Evolutionary conservation across 2,888 invertebrate species (phyloP).

Genomic region (Metallyticus violacea): DNA sequence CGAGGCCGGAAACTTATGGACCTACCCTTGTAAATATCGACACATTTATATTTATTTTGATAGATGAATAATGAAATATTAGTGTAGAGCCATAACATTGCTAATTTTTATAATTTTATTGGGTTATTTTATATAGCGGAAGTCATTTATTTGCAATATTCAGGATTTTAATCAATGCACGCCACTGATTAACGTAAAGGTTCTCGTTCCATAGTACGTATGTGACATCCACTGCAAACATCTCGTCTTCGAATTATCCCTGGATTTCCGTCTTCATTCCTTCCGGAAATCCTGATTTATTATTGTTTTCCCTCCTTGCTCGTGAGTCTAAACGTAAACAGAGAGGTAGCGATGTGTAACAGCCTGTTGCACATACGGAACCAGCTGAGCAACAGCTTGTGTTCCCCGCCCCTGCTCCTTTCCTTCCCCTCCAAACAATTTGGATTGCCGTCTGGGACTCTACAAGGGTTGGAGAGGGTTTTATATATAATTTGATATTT

Average conservation of each 20-base stretch:
- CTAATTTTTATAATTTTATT: too few relatives aligned
- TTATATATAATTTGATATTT: background rate
- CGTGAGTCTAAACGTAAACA: slow-evolving; percentile 4
- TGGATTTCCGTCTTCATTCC: slow-evolving; percentile 16
- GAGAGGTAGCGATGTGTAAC: background rate
- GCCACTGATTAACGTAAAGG: background rate
- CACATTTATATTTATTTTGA: too few relatives aligned
- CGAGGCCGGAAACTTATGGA: too few relatives aligned
- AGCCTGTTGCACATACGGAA: slow-evolving; percentile 15
- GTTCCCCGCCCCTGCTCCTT: background rate
- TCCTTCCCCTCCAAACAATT: background rate
- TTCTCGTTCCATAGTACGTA: background rate
- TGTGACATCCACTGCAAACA: background rate
- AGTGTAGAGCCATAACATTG: too few relatives aligned
- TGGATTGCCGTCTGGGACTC: too few relatives aligned
- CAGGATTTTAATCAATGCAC: too few relatives aligned
- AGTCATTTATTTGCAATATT: too few relatives aligned
- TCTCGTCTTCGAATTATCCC: slow-evolving; percentile 2
- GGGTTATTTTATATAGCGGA: too few relatives aligned
- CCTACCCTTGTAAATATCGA: too few relatives aligned
- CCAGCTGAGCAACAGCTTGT: background rate
- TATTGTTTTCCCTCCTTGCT: background rate
- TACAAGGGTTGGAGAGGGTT: background rate
- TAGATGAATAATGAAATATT: too few relatives aligned
- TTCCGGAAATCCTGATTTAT: slow-evolving; percentile 16